Evolutionary conservation across 2,797 vertebrate genomes (phyloP).

Genomic region (Picus viridis): DNA sequence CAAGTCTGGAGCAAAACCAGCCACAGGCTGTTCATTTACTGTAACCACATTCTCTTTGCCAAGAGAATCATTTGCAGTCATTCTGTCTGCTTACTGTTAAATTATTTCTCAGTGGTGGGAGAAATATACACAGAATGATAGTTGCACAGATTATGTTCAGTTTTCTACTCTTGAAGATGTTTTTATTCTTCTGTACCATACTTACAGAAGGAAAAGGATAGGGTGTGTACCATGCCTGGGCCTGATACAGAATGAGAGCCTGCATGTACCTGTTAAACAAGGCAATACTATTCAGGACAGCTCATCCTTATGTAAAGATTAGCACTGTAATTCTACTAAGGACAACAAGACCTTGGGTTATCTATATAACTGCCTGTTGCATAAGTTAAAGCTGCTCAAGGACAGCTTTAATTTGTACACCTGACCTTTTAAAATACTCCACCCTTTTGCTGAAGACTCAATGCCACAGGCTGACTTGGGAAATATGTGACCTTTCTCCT

Average conservation of each 20-base stretch:
- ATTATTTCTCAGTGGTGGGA: conserved; percentile 4
- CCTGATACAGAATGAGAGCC: not conserved
- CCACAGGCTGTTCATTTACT: not conserved
- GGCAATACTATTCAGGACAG: conserved; percentile 47
- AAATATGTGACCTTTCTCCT: not conserved
- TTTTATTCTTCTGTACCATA: not conserved
- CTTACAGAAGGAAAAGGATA: not conserved
- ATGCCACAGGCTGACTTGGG: not conserved
- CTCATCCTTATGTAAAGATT: conserved; percentile 62
- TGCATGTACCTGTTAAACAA: not conserved
- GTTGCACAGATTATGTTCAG: not conserved
- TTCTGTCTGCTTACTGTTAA: not conserved
- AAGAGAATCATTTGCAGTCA: not conserved
- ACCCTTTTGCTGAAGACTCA: not conserved
- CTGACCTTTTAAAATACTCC: conserved; percentile 37
- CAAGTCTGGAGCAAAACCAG: not conserved
- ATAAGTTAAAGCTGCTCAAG: conserved; percentile 71
- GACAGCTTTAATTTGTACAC: conserved; percentile 57
- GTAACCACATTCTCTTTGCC: not conserved
- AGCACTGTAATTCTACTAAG: conserved; percentile 59
- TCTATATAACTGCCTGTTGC: conserved; percentile 66
- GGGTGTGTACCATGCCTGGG: not conserved
- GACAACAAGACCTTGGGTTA: conserved; percentile 52
- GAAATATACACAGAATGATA: not conserved
- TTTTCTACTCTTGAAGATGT: not conserved